Base-by-base conservation (phyloP, 2,113 vertebrate genomes). In the Oreotragus oreotragus region DNA sequence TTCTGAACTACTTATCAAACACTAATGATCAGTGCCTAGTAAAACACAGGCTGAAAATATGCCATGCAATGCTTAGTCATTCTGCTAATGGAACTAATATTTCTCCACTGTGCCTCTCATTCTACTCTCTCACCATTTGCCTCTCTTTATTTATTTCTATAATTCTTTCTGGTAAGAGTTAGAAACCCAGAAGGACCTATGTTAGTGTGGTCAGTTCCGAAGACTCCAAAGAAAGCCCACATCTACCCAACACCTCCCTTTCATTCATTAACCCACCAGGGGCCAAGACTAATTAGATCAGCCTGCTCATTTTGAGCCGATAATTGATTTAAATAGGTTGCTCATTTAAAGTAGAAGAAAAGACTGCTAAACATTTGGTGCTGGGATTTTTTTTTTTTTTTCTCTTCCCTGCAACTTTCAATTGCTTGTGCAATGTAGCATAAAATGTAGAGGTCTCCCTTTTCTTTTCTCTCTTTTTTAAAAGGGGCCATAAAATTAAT, bases 271-370 rank as follows among this genome's bases (percentile, higher is more conserved):
- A 98, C 98, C 98, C 99, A 99, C 99, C 97, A 97, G 98, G 99
- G 99, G 99, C 99, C 98, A 99, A 98, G 98, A 98, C 98, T 99
- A 99, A 99, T 99, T 99, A 99, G 99, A 99, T 99, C 98, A 99
- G 99, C 98, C 98, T 99, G 98, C 98, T 98, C 99, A 99, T 99
- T 98, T 99, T 99, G 98, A 99, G 99, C 98, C 98, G 98, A 99
- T 99, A 99, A 99, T 99, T 99, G 99, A 99, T 99, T 99, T 99
- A 99, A 99, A 99, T 99, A 98, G 99, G 99, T 98, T 99, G 99
- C 98, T 99, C 98, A 99, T 99, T 99, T 99, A 98, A 99, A 98
- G 99, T 98, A 99, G 99, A 98, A 99, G 99, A 99, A 99, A 99
- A 98, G 98, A 98, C 99, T 98, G 99, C 99, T 98, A 99, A 99